Percentiles rank a stretch among this genome's conserved stretches.
Evolutionary conservation across 2,113 vertebrate species (phyloP).

Genomic region (Serilophus lunatus): DNA sequence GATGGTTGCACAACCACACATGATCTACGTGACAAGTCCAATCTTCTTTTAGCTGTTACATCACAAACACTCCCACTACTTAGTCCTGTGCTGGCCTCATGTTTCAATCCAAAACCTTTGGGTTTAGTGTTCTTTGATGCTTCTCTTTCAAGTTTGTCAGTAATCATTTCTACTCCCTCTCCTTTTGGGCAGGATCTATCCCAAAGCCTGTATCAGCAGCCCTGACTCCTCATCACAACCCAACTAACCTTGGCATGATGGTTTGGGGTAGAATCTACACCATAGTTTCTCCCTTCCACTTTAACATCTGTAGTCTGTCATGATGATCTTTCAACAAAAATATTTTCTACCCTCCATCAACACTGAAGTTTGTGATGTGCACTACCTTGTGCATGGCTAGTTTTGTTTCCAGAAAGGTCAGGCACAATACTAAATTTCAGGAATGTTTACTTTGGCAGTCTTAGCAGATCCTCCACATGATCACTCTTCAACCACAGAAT

Average conservation of each 20-base stretch:
- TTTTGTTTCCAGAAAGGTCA: background rate
- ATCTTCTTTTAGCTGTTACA: background rate
- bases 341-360: background rate
- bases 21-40: background rate
- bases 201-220: background rate
- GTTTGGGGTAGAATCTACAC: background rate
- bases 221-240: background rate
- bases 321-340: background rate
- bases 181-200: background rate
- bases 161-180: background rate
- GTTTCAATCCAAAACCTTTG: background rate
- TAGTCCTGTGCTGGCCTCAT: background rate
- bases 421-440: background rate
- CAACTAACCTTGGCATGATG: background rate
- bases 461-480: background rate
- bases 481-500: background rate
- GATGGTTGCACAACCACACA: background rate
- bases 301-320: background rate
- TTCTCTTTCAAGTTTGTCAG: background rate
- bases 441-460: background rate
- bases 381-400: background rate
- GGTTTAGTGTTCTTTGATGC: background rate
- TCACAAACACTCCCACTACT: background rate
- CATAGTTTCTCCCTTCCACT: background rate
- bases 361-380: fast-evolving